Evolutionary conservation across 2,113 vertebrate genomes (phyloP), one percentile per base, ranked within the genome.

Genomic region (Crotalus horridus): DNA sequence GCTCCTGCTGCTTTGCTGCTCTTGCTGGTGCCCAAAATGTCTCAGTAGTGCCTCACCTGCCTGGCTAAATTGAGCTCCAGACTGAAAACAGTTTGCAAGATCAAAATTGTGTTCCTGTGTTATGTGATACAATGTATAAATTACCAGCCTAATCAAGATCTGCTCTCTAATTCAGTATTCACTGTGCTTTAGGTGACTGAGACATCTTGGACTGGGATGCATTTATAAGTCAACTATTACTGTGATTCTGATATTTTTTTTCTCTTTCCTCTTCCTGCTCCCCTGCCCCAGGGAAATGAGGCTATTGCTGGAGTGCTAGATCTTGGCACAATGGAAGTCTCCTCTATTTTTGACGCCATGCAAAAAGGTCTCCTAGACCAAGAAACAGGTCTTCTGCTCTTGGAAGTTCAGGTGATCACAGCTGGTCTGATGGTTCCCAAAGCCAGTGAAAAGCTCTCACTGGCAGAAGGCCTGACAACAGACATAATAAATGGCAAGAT

Each of bases 331-430:
- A 98, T 99, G 98, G 99, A 99, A 97, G 99, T 98, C 89, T 98
- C 99, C 96, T 98, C 99, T 88, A 97, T 99, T 90, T 99, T 98
- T 96, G 98, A 94, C 96, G 99, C 99, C 89, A 98, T 99, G 96
- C 98, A 98, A 94, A 98, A 97, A 93, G 99, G 99, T 94, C 98
- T 99, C 0, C 98, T 99, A 96, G 99, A 99, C 97, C 99, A 99
- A 96, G 99, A 99, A 94, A 99, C 98, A 8, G 98, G 98, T 95
- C 96, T 96, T 0, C 94, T 95, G 1, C 98, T 99, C 53, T 94
- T 99, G 96, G 98, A 99, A 97, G 98, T 97, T 51, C 99, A 99
- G 97, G 97, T 99, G 94, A 95, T 99, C 96, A 96, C 97, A 85
- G 98, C 98, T 93, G 98, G 98, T 91, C 98, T 99, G 17, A 94